Evolutionary conservation across 2,113 vertebrate species (phyloP), one percentile per base, ranked within the genome.

Genomic region (Sinocyclocheilus maitianheensis): DNA sequence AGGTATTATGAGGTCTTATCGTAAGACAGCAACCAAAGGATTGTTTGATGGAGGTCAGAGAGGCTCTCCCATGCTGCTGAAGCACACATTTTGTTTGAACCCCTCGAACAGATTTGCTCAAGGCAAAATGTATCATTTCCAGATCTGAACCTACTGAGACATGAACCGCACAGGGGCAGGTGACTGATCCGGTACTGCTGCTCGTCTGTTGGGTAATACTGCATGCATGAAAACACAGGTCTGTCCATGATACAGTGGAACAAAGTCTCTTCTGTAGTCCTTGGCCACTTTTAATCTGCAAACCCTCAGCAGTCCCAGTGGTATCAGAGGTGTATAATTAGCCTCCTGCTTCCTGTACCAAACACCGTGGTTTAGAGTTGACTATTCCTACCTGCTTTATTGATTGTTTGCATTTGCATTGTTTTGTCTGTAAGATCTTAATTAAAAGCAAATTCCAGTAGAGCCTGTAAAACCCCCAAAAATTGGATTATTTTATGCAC

Each of bases 61-160:
- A 94, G 91, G 90, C 90, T 87, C 92, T 95, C 94, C 92, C 94
- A 86, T 71, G 90, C 80, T 90, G 90, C 91, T 51, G 48, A 51
- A 83, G 85, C 79, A 87, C 83, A 48, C 62, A 53, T 91, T 92
- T 91, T 91, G 86, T 91, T 92, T 92, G 88, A 84, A 90, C 87
- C 86, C 89, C 90, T 91, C 77, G 84, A 84, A 84, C 90, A 88
- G 90, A 91, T 94, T 93, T 80, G 94, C 94, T 93, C 90, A 87
- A 93, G 94, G 95, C 95, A 91, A 95, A 95, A 94, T 94, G 92
- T 94, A 95, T 95, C 93, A 94, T 95, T 93, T 94, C 93, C 92
- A 93, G 94, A 94, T 94, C 92, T 92, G 88, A 92, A 92, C 91
- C 93, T 92, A 65, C 87, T 76, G 93, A 95, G 94, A 93, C 91